Percentiles rank a stretch among this genome's conserved stretches.
Evolutionary conservation across 2,113 vertebrate genomes (phyloP).

Genomic region (Erinaceus europaeus): DNA sequence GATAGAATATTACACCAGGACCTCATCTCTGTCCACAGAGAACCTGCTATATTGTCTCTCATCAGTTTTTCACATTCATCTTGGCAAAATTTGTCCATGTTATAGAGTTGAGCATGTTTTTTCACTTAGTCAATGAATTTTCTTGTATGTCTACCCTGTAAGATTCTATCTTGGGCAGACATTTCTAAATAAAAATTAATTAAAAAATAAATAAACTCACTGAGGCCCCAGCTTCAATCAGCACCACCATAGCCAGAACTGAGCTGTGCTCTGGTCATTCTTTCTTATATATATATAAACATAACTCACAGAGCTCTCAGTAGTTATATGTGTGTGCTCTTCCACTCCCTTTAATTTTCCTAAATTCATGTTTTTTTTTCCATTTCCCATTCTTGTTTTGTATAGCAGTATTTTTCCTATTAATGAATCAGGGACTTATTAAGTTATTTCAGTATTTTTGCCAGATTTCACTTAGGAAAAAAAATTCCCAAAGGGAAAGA

Average conservation of each 20-base stretch:
- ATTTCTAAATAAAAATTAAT: no score
- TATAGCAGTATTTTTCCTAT: not conserved
- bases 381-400: not conserved
- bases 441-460: not conserved
- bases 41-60: not conserved
- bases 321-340: not conserved
- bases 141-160: not conserved
- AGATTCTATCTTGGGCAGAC: not conserved
- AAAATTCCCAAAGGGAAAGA: not conserved
- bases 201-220: no score
- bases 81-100: not conserved
- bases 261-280: no score
- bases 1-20: not conserved
- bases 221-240: no score
- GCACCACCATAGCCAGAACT: no score
- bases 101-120: not conserved
- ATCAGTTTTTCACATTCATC: not conserved
- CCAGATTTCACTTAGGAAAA: conserved; percentile 1
- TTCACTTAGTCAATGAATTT: not conserved
- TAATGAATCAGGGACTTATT: not conserved
- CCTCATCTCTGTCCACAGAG: not conserved
- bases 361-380: not conserved
- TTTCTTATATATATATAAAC: not conserved
- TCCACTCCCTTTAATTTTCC: not conserved
- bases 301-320: not conserved